Percentiles rank a stretch among this genome's conserved stretches.
Evolutionary conservation across 2,888 invertebrate genomes (phyloP).

Genomic region (Thyatira batis): DNA sequence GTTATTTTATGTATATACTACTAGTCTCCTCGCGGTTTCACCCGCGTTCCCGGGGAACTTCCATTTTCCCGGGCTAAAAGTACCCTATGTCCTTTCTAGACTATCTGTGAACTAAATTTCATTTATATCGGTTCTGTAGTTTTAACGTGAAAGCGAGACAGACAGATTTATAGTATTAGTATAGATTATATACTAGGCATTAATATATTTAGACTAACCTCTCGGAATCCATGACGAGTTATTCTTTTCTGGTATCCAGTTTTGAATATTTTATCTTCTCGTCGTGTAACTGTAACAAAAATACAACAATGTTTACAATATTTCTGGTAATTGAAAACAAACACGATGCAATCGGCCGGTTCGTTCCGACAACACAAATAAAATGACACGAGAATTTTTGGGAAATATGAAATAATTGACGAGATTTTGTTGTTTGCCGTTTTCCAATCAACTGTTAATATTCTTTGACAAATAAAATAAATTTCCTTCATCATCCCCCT

Average conservation of each 20-base stretch:
- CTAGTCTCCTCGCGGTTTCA: too few species aligned
- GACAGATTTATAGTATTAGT: too few species aligned
- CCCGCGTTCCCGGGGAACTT: too few species aligned
- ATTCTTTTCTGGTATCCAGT: slow-evolving; percentile 53
- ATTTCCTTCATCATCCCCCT: too few species aligned
- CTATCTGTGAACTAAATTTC: too few species aligned
- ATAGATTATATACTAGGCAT: neutral
- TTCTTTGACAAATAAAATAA: too few species aligned
- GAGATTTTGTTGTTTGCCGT: neutral
- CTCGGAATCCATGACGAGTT: slow-evolving; percentile 66
- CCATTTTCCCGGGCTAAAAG: too few species aligned
- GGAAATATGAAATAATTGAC: neutral
- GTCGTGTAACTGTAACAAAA: slow-evolving; percentile 52
- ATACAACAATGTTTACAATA: slow-evolving; percentile 14
- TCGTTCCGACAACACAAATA: slow-evolving; percentile 5
- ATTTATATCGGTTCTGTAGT: too few species aligned
- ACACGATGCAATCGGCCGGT: slow-evolving; percentile 12
- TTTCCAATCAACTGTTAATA: too few species aligned
- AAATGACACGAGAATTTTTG: slow-evolving; percentile 13
- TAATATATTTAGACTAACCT: slow-evolving; percentile 45
- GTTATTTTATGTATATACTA: too few species aligned
- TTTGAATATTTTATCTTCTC: slow-evolving; percentile 38
- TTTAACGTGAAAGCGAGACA: too few species aligned
- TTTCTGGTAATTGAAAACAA: slow-evolving; percentile 32
- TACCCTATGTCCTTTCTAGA: too few species aligned